Conservation (phyloP, 2,888 invertebrate genomes). For the Thereva unica region DNA sequence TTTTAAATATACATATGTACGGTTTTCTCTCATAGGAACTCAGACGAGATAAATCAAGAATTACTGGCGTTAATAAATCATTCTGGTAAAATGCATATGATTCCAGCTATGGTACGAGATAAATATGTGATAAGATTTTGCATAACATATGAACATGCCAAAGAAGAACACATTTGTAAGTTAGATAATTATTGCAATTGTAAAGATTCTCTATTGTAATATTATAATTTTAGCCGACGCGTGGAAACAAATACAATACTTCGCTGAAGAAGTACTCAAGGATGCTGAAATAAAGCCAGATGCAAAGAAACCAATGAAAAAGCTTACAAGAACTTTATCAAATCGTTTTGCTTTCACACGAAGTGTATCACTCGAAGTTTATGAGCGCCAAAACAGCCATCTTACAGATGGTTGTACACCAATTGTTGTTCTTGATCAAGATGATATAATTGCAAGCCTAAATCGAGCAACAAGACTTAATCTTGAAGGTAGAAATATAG, state of each 20-base stretch:
- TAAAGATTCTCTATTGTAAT: not conserved
- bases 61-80: slow-evolving; percentile 79
- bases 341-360: slow-evolving; percentile 58
- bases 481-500: slow-evolving; percentile 50
- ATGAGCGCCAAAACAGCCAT: slow-evolving; percentile 54
- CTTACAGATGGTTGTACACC: slow-evolving; percentile 58
- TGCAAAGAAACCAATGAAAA: slow-evolving; percentile 51
- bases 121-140: slow-evolving; percentile 80
- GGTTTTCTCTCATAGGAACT: slow-evolving; percentile 58
- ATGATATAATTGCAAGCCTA: slow-evolving; percentile 52
- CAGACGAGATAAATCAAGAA: slow-evolving; percentile 74
- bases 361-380: slow-evolving; percentile 58
- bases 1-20: not conserved
- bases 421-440: slow-evolving; percentile 55
- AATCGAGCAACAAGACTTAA: slow-evolving; percentile 52
- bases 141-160: slow-evolving; percentile 77
- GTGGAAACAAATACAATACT: slow-evolving; percentile 65
- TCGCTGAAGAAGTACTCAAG: slow-evolving; percentile 64
- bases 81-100: slow-evolving; percentile 84
- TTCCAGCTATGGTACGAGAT: slow-evolving; percentile 75
- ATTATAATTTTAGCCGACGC: slow-evolving; percentile 60
- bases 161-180: slow-evolving; percentile 68
- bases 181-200: not conserved
- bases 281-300: slow-evolving; percentile 44
- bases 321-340: slow-evolving; percentile 56